Evolutionary conservation across 2,888 invertebrate genomes (phyloP).

Genomic region (Harpalus rufipes): DNA sequence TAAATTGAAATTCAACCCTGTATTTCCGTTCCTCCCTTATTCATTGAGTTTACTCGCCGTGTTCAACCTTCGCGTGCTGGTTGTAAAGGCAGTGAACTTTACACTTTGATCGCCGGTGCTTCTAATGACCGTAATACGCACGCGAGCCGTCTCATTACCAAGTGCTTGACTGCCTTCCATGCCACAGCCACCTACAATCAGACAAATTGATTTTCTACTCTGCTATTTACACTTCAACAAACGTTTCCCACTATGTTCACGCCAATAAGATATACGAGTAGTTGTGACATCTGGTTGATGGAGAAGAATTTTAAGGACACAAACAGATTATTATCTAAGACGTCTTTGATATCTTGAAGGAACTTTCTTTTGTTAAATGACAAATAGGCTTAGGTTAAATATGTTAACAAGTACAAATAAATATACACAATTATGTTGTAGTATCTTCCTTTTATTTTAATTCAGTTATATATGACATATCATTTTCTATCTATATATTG

Average conservation of each 20-base stretch:
- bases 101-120: conserved; percentile 5
- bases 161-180: conserved; percentile 10
- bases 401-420: too few species aligned
- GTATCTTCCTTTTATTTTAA: too few species aligned
- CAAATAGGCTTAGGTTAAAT: too few species aligned
- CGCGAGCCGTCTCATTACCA: conserved; percentile 44
- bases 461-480: too few species aligned
- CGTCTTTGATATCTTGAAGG: background rate
- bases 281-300: background rate
- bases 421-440: too few species aligned
- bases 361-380: too few species aligned
- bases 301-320: conserved; percentile 9
- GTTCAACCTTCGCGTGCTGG: background rate
- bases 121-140: conserved; percentile 50
- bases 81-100: conserved; percentile 36
- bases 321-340: background rate
- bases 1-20: background rate
- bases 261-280: background rate
- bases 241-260: background rate
- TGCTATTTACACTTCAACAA: conserved; percentile 31
- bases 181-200: conserved; percentile 42
- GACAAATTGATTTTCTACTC: conserved; percentile 47
- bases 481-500: too few species aligned
- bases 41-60: background rate
- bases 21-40: background rate